These are phyloP conservation scores for Corythornis vintsioides DNA, from an alignment of 2,113 vertebrate species.

Conservation along the genomic window DNA sequence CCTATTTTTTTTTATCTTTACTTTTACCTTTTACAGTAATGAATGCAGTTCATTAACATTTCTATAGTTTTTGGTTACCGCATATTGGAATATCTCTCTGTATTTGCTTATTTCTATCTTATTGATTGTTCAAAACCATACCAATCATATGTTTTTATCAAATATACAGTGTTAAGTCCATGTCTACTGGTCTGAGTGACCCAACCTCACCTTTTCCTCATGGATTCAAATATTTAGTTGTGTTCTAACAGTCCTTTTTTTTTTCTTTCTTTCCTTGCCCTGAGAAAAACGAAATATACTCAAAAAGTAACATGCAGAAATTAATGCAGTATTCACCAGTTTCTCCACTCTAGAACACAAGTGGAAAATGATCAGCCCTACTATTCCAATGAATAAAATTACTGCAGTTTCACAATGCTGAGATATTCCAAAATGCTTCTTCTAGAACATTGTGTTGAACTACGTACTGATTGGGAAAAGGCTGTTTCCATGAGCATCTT, in stretches of 20 bases:
- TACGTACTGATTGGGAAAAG: fast-evolving
- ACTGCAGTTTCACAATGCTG: background rate
- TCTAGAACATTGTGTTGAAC: background rate
- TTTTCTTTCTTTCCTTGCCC: background rate
- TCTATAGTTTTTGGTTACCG: slow-evolving; percentile 46
- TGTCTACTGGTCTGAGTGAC: background rate
- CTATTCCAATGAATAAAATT: background rate
- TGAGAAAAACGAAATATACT: background rate
- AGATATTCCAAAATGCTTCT: background rate
- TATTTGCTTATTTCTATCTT: slow-evolving; percentile 28
- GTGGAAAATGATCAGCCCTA: background rate
- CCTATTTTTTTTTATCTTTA: background rate
- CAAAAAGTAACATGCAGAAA: background rate
- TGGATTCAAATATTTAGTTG: background rate
- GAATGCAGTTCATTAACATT: slow-evolving; percentile 52
- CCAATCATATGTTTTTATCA: background rate
- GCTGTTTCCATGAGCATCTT: background rate
- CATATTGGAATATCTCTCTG: slow-evolving; percentile 4
- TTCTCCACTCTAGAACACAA: background rate
- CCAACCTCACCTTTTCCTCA: background rate
- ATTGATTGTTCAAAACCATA: background rate
- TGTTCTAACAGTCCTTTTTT: background rate
- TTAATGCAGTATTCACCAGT: background rate
- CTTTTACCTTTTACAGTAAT: background rate
- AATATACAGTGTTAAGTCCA: background rate